phyloP scores from a whole-genome alignment of 1,140 invertebrate species.

The Adoxophyes honmai region DNA sequence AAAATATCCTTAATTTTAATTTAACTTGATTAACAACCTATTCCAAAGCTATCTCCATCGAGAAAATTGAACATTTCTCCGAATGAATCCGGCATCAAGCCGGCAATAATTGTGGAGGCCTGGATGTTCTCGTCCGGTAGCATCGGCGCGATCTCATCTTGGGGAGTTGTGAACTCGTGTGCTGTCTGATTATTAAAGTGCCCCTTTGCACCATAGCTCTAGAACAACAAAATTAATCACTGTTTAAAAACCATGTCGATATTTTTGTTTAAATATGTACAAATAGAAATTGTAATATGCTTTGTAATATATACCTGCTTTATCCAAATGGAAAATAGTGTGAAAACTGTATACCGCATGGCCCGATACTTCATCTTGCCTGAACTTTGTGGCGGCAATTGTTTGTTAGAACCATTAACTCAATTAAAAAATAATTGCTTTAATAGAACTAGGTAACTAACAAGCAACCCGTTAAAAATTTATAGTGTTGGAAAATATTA shows the following conservation, averaged over 20 bases:
- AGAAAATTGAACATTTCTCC: conserved; percentile 68
- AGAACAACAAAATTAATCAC: no score
- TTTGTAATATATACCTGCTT: neutral
- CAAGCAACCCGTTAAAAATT: neutral
- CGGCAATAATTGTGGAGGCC: conserved; percentile 50
- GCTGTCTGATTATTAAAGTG: conserved; percentile 28
- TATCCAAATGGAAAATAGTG: neutral
- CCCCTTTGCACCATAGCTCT: no score
- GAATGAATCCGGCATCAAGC: conserved; percentile 62
- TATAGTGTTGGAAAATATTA: no score
- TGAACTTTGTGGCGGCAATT: neutral
- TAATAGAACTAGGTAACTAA: neutral
- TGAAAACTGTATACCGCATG: neutral
- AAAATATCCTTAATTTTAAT: no score
- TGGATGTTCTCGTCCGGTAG: conserved; percentile 50
- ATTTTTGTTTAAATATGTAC: neutral
- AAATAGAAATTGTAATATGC: neutral
- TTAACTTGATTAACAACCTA: conserved; percentile 38
- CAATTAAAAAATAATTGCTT: conserved; percentile 13
- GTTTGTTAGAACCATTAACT: neutral
- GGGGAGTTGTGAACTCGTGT: conserved; percentile 49
- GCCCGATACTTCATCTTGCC: neutral
- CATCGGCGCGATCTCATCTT: conserved; percentile 54
- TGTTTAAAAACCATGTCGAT: no score
- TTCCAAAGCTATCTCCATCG: conserved; percentile 67